Conservation (phyloP, 2,797 vertebrate genomes). For the Cetoscarus ocellatus region DNA sequence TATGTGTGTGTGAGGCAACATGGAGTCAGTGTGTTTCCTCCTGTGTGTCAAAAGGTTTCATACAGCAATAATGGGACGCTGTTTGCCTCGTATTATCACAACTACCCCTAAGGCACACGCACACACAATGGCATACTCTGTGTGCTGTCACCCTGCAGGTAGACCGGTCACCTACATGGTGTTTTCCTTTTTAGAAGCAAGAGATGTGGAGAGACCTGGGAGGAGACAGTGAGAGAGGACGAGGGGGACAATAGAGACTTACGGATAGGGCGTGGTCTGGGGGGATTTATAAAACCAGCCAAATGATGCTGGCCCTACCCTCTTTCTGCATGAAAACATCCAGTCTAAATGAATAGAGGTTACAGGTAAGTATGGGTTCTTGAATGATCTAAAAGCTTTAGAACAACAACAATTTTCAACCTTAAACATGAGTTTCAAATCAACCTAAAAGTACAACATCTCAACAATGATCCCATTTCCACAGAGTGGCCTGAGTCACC, state of each 20-base stretch:
- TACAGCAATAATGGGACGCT: constrained; percentile 37
- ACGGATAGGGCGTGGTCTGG: too few species aligned
- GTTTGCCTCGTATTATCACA: constrained; percentile 30
- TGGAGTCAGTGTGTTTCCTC: constrained; percentile 33
- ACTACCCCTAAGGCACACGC: constrained; percentile 15
- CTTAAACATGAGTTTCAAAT: too few species aligned
- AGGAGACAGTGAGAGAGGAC: neutral
- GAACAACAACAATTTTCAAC: too few species aligned
- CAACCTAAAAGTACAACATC: too few species aligned
- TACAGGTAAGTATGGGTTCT: too few species aligned
- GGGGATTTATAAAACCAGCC: too few species aligned
- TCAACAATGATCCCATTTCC: too few species aligned
- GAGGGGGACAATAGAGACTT: neutral
- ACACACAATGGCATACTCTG: neutral
- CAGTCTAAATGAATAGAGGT: too few species aligned
- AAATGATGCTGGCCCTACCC: too few species aligned
- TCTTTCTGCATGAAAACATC: too few species aligned
- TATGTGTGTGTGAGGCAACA: neutral
- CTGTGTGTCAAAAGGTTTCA: constrained; percentile 51
- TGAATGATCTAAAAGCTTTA: too few species aligned
- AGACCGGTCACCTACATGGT: neutral
- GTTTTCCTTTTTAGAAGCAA: constrained; percentile 16
- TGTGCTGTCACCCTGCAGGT: constrained; percentile 21
- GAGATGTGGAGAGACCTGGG: neutral
- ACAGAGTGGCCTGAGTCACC: too few species aligned